Conservation (phyloP, 2,888 invertebrate genomes). For the Epirrita christyi region DNA sequence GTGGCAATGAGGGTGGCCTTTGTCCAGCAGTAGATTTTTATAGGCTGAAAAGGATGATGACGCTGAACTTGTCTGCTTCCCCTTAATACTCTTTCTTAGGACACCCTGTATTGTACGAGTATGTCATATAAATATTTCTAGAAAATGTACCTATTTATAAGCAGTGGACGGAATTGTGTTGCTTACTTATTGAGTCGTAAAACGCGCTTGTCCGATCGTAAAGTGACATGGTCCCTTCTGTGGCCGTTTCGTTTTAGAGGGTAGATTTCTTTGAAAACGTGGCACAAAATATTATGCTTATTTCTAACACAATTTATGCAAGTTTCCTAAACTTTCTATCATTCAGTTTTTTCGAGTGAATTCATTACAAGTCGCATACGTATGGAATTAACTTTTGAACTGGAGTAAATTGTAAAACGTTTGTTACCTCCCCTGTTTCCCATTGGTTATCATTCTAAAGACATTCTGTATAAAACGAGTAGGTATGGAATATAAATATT, state of each 20-base stretch:
- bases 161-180: slow-evolving; percentile 25
- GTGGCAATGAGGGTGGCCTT: no score
- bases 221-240: slow-evolving; percentile 30
- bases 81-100: background rate
- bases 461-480: no score
- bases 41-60: background rate
- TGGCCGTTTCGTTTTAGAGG: slow-evolving; percentile 26
- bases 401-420: background rate
- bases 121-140: slow-evolving; percentile 22
- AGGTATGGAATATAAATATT: slow-evolving; percentile 22
- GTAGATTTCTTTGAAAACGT: slow-evolving; percentile 16
- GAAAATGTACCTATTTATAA: slow-evolving; percentile 31
- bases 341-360: slow-evolving; percentile 6
- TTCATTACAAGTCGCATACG: background rate
- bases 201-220: slow-evolving; percentile 35
- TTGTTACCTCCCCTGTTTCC: no score
- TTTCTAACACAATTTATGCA: slow-evolving; percentile 16
- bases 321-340: background rate
- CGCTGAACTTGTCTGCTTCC: background rate
- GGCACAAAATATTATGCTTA: slow-evolving; percentile 10
- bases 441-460: no score
- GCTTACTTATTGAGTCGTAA: slow-evolving; percentile 40
- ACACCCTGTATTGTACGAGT: slow-evolving; percentile 3
- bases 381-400: no score
- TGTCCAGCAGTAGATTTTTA: no score